These are phyloP conservation scores for Apotomis turbidana DNA, from an alignment of 2,888 invertebrate genomes.

Conservation along the genomic window DNA sequence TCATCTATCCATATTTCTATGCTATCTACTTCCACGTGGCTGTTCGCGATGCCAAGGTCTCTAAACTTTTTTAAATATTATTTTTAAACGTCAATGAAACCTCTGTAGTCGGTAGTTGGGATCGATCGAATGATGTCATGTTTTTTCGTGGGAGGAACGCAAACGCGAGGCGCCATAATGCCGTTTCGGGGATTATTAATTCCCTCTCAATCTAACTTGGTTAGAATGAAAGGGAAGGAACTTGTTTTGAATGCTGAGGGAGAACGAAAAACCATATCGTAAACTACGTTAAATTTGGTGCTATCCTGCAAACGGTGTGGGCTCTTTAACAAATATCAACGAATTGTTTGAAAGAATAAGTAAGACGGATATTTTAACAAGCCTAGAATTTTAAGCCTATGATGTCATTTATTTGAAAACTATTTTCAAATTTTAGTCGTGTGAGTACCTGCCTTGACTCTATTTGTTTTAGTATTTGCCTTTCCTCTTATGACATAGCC, in stretches of 20 bases:
- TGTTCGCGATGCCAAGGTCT: slow-evolving; percentile 25
- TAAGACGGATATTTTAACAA: too few species aligned
- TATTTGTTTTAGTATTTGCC: neutral
- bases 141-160: slow-evolving; percentile 12
- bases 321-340: neutral
- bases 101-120: slow-evolving; percentile 11
- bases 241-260: slow-evolving; percentile 4
- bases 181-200: slow-evolving; percentile 12
- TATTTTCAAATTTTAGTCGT: neutral
- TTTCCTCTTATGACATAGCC: neutral
- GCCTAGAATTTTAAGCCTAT: too few species aligned
- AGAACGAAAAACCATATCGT: neutral
- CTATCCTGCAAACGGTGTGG: slow-evolving; percentile 1
- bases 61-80: slow-evolving; percentile 15
- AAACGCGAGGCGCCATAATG: slow-evolving; percentile 11
- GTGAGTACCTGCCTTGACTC: neutral
- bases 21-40: slow-evolving; percentile 10
- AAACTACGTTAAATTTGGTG: neutral
- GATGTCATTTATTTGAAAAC: neutral
- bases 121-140: slow-evolving; percentile 30
- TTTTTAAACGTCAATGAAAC: slow-evolving; percentile 28
- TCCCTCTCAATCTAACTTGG: slow-evolving; percentile 6
- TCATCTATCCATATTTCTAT: neutral
- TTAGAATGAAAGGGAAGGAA: neutral
- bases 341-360: neutral